phyloP scores from a whole-genome alignment of 2,797 vertebrate species.

The Scolopax bukidnonensis region DNA sequence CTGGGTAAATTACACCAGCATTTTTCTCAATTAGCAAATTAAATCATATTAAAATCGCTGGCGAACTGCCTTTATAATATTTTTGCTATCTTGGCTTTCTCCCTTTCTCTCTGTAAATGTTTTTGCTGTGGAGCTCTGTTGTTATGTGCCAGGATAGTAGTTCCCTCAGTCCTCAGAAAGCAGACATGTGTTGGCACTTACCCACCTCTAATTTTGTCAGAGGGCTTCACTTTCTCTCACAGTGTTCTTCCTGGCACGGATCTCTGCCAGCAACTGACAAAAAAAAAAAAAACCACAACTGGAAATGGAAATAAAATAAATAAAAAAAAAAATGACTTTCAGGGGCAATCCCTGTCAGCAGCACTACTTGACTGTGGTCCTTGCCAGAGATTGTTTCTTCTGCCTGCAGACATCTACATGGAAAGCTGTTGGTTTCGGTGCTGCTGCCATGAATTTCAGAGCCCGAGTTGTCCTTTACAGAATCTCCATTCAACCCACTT shows the following conservation, averaged over 20 bases:
- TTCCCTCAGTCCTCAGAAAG: constrained; percentile 33
- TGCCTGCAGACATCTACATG: neutral
- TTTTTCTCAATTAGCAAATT: constrained; percentile 48
- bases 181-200: constrained; percentile 52
- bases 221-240: constrained; percentile 61
- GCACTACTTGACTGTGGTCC: neutral
- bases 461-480: neutral
- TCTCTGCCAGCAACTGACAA: constrained; percentile 65
- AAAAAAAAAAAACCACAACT: constrained; percentile 20
- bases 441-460: neutral
- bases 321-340: constrained; percentile 26
- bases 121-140: neutral
- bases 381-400: constrained; percentile 50
- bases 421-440: neutral
- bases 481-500: neutral
- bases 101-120: neutral
- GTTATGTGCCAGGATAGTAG: constrained; percentile 12
- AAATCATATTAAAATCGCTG: constrained; percentile 32
- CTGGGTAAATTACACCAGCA: neutral
- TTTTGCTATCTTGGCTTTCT: constrained; percentile 34
- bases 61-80: neutral
- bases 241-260: constrained; percentile 55
- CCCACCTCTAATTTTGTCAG: constrained; percentile 71
- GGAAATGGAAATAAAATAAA: neutral
- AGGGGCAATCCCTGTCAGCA: constrained; percentile 40